These are phyloP conservation scores for Chymomyza costata DNA, from an alignment of 1,140 invertebrate species.

Conservation along the genomic window DNA sequence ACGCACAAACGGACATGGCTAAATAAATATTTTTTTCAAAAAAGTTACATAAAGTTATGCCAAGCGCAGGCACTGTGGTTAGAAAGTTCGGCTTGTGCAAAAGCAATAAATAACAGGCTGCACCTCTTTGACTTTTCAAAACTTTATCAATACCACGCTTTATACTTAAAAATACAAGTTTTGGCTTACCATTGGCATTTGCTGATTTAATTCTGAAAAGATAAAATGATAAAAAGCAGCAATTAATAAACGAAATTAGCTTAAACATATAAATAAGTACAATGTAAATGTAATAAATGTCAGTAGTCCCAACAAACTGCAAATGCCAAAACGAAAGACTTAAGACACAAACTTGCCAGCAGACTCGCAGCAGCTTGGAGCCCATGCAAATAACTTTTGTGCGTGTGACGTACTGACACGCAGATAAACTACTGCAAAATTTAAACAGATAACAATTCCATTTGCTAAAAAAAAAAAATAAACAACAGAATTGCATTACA, in stretches of 20 bases:
- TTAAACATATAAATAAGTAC: conserved; percentile 42
- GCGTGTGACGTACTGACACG: conserved; percentile 13
- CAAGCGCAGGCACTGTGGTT: too few species aligned
- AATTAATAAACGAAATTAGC: conserved; percentile 52
- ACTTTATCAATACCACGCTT: too few species aligned
- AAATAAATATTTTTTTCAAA: too few species aligned
- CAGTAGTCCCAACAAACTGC: conserved; percentile 40
- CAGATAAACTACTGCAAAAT: conserved; percentile 41
- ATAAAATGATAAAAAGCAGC: conserved; percentile 44
- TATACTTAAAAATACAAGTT: conserved; percentile 19
- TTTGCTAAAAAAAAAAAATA: conserved; percentile 10
- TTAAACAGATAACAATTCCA: conserved; percentile 25
- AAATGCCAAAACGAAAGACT: conserved; percentile 66
- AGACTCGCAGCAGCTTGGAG: too few species aligned
- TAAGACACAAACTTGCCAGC: conserved; percentile 56
- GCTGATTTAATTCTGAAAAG: conserved; percentile 75
- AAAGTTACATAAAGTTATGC: too few species aligned
- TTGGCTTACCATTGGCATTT: conserved; percentile 73
- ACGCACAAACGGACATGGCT: too few species aligned
- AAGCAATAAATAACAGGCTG: too few species aligned
- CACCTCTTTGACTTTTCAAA: too few species aligned
- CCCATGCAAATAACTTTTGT: conserved; percentile 23
- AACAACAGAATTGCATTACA: conserved; percentile 32
- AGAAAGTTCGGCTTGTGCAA: too few species aligned
- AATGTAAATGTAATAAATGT: conserved; percentile 47